Evolutionary conservation across 2,113 vertebrate genomes (phyloP), one percentile per base, ranked within the genome.

Genomic region (Chloebia gouldiae): DNA sequence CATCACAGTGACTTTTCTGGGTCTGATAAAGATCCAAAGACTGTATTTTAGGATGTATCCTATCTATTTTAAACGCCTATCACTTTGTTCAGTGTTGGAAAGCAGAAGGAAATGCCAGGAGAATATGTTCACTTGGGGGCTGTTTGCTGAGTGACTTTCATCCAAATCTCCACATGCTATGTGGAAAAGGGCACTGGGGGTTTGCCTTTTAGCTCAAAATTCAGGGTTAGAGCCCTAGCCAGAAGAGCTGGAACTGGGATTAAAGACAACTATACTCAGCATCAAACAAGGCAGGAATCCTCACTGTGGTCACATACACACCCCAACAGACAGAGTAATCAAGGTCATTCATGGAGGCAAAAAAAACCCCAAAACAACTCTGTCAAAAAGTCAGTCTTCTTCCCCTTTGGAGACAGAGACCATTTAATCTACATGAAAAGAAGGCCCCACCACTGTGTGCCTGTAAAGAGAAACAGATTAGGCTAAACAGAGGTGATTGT

Each of bases 141-240:
- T 64, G 11, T 65, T 79, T 64, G 45, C 7, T 45, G 23, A 51
- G 25, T 40, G 31, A 80, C 44, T 25, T 61, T 49, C 17, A 19
- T 40, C 18, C 20, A 76, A 68, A n/a, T 11, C 8, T 7, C 6
- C 0, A 2, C 7, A 27, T 51, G 12, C 4, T 68, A 0, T 42
- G 4, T 33, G 6, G 19, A 69, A 59, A 82, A 76, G 2, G 10
- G 8, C 18, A 37, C 8, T 28, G 56, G 13, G 8, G 28, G 5
- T 5, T 15, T 56, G 24, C 3, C 25, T 66, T 87, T 91, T 57
- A 68, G 22, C 4, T 10, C 18, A 25, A 23, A 18, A 42, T 44
- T 5, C 15, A 66, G 13, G 3, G 3, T 53, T 65, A 39, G 23
- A 81, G 23, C 11, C 28, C 24, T 24, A 69, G 15, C 3, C 16